Evolutionary conservation across 2,888 invertebrate genomes (phyloP).

Genomic region (Trachelus tabidus): DNA sequence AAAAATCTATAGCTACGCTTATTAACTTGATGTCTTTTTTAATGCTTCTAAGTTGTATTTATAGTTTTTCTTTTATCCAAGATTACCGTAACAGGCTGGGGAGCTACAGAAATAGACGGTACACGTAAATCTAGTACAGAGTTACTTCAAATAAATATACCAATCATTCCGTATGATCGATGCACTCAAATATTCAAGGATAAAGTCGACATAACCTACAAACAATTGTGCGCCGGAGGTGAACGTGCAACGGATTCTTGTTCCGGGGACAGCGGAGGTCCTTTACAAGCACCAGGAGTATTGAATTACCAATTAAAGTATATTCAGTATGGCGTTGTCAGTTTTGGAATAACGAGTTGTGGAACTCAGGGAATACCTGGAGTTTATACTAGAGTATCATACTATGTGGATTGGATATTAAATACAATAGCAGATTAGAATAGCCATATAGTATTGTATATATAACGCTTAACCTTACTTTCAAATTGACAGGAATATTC

Average conservation of each 20-base stretch:
- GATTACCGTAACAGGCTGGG: constrained; percentile 79
- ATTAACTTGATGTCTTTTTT: background rate
- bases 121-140: constrained; percentile 68
- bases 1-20: background rate
- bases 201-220: constrained; percentile 58
- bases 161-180: constrained; percentile 59
- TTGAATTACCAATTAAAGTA: constrained; percentile 62
- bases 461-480: background rate
- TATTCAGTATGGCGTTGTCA: constrained; percentile 73
- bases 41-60: background rate
- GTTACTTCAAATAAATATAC: constrained; percentile 63
- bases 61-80: constrained; percentile 29
- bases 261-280: constrained; percentile 78
- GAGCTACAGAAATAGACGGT: constrained; percentile 68
- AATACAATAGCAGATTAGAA: constrained; percentile 48
- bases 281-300: constrained; percentile 67
- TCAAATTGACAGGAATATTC: background rate
- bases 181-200: constrained; percentile 50
- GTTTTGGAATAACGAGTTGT: constrained; percentile 63
- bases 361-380: constrained; percentile 63
- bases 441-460: background rate
- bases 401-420: constrained; percentile 68
- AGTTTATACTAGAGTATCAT: constrained; percentile 65
- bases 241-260: constrained; percentile 72
- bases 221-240: constrained; percentile 74